Evolutionary conservation across 2,797 vertebrate species (phyloP).

Genomic region (Gobionotothen gibberifrons): DNA sequence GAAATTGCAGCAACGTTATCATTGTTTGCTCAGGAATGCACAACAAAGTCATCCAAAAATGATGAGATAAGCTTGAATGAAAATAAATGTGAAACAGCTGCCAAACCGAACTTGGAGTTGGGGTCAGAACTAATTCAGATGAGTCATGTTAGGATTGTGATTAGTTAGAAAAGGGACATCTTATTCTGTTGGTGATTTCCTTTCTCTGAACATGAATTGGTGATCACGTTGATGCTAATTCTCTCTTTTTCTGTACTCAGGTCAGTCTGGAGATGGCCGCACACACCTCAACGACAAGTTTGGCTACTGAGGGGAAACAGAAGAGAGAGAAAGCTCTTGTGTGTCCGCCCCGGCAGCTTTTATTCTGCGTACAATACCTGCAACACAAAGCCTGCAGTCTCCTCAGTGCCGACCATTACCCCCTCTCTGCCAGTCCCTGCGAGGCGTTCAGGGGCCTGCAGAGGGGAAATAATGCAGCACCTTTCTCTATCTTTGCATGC

Average conservation of each 20-base stretch:
- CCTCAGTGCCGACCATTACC: constrained; percentile 19
- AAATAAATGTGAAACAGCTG: constrained; percentile 25
- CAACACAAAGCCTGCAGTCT: constrained; percentile 40
- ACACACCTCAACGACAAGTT: constrained; percentile 98
- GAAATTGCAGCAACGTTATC: constrained; percentile 41
- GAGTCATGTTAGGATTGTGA: not conserved
- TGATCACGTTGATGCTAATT: not conserved
- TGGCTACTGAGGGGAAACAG: constrained; percentile 87
- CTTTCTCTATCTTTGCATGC: constrained; percentile 32
- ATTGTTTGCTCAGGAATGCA: constrained; percentile 44
- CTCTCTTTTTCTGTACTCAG: constrained; percentile 69
- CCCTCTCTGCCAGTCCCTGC: constrained; percentile 16
- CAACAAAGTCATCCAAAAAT: constrained; percentile 50
- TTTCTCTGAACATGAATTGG: not conserved
- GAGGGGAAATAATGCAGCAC: not conserved
- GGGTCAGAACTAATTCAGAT: constrained; percentile 9
- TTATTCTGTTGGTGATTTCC: not conserved
- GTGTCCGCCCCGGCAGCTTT: constrained; percentile 22
- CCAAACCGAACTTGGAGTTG: constrained; percentile 31
- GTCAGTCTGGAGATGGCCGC: constrained; percentile 94
- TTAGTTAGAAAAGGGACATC: constrained; percentile 2
- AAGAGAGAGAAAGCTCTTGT: constrained; percentile 3
- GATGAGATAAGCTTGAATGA: constrained; percentile 56
- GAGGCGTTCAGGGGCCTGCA: constrained; percentile 1
- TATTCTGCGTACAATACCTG: constrained; percentile 33